phyloP scores from a whole-genome alignment of 2,113 vertebrate species.

The Leptodactylus fuscus region DNA sequence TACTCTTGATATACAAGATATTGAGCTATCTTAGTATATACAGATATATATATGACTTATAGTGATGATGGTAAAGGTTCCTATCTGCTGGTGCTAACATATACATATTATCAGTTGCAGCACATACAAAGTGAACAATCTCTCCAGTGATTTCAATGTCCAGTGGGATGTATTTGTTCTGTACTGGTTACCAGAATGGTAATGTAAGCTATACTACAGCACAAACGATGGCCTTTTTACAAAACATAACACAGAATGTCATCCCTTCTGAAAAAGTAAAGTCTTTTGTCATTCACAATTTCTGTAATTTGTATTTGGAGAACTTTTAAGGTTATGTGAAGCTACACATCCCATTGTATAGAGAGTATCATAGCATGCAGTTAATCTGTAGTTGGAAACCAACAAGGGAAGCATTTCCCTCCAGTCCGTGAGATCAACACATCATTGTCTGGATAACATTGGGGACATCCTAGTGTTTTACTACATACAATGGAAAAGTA shows the following conservation, averaged over 20 bases:
- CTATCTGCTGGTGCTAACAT: conserved; percentile 9
- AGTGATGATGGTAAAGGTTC: too few relatives aligned
- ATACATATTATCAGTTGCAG: background rate
- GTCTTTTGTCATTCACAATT: background rate
- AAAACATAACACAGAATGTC: background rate
- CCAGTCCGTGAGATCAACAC: background rate
- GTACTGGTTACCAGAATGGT: background rate
- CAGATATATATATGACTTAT: background rate
- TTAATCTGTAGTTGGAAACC: background rate
- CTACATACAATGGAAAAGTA: background rate
- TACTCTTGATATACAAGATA: background rate
- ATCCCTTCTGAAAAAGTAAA: background rate
- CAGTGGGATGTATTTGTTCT: background rate
- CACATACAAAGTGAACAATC: background rate
- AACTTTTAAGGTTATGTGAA: too few relatives aligned
- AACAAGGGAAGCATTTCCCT: background rate
- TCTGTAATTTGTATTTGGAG: background rate
- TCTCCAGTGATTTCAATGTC: background rate
- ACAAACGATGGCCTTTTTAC: background rate
- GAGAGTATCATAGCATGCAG: background rate
- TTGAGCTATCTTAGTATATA: background rate
- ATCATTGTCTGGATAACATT: background rate
- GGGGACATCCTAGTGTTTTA: background rate
- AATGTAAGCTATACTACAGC: background rate
- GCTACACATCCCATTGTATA: background rate